Base-by-base conservation (phyloP, 2,888 invertebrate genomes). In the Phanerotoma sp. region DNA sequence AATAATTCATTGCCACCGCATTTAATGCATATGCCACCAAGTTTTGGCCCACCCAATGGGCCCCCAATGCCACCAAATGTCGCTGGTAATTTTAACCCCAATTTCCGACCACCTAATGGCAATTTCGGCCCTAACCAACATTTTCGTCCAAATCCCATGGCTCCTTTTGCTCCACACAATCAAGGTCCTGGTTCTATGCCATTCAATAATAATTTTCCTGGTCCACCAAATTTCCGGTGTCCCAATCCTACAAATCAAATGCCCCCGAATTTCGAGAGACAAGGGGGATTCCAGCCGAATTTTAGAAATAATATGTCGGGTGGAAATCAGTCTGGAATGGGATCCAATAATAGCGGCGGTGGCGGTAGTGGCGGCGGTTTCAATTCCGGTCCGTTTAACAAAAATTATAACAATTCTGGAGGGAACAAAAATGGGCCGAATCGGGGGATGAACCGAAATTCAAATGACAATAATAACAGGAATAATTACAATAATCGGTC, bases 71-170 rank as follows among this genome's bases (percentile, higher is more conserved):
- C 67, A 4, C 47, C 63, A 1, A 68, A 69, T 32, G 65, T 66
- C 1, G 64, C 63, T 7, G 67, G 68, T 1, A 70, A 69, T 38
- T 74, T 72, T 9, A 62, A 70, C 25, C 70, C 72, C 0, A 65
- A 64, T 52, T 65, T 64, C 44, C 38, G 66, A 28, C 66, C 69
- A 4, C 72, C 73, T 2, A 74, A 72, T 15, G 69, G 71, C 2
- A 75, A 74, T 44, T 76, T 73, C 40, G 67, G 71, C 1, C 68
- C 72, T 1, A 74, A 70, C 57, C 69, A 68, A 52, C 72, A 70
- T 44, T 76, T 74, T 48, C 64, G 74, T 25, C 71, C 71, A 1
- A 70, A 61, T 25, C 70, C 70, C 3, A 66, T 74, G 57, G 67
- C 70, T 3, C 70, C 72, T 3, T 71, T 74, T 25, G 67, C 64